Evolutionary conservation across 1,140 invertebrate genomes (phyloP), one percentile per base, ranked within the genome.

Genomic region (Pogonognathellus flavescens): DNA sequence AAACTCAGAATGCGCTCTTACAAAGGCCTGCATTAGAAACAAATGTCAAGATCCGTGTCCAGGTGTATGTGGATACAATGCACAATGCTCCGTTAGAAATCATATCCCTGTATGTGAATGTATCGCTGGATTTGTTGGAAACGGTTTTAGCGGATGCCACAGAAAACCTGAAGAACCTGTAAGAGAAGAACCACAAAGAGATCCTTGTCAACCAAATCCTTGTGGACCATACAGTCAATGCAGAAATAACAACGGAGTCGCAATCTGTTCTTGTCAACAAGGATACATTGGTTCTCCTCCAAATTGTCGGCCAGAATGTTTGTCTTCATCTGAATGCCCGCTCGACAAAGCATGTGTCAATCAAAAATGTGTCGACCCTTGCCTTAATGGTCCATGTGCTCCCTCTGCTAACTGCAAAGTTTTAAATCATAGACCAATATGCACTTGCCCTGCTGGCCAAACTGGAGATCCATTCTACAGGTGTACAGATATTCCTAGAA

Each of bases 361-460:
- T 25, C 70, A 84, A 82, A 94, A 93, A 90, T 95, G 94, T 90
- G 91, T 91, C 49, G 89, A 94, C 87, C 93, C 93, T 9, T 94
- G 94, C 25, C 91, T 91, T 92, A 94, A 18, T 52, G 84, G 53
- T 0, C 93, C 84, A 31, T 82, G 84, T 81, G 82, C 82, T 18
- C 53, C 84, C 9, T 25, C 93, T 89, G 94, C 95, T 13, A 91
- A 94, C 86, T 96, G 95, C 89, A 93, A 94, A 84, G 93, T 94
- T 1, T 92, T 95, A 31, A 96, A 96, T 90, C 95, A 96, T 89
- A 95, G 96, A 90, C 94, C 95, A 3, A 94, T 96, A 85, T 96
- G 95, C 89, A 94, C 92, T 62, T 97, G 95, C 90, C 52, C 94
- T 31, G 90, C 92, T n/a, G 94, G 93, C 55, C 93, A 93, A 89